These are phyloP conservation scores for Acromyrmex heyeri DNA, from an alignment of 1,140 invertebrate species.

Conservation along the genomic window DNA sequence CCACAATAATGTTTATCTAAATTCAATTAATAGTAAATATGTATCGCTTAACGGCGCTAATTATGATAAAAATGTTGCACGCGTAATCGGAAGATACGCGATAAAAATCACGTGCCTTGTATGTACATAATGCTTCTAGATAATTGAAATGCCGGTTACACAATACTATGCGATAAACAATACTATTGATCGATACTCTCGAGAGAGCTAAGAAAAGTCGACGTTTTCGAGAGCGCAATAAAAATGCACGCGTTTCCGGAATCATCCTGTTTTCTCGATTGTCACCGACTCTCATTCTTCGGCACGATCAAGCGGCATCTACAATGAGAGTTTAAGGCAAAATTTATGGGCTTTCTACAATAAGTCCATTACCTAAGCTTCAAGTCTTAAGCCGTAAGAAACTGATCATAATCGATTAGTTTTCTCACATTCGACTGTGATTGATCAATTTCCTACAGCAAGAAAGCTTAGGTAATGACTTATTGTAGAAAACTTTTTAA, in stretches of 20 bases:
- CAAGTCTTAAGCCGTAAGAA: too few relatives aligned
- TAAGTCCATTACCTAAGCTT: too few relatives aligned
- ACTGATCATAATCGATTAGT: too few relatives aligned
- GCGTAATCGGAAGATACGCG: slow-evolving; percentile 1
- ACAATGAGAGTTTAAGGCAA: too few relatives aligned
- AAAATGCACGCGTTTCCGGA: background rate
- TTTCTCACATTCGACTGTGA: too few relatives aligned
- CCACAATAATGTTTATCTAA: background rate
- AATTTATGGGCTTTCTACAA: too few relatives aligned
- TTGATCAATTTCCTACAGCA: too few relatives aligned
- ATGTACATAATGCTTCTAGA: too few relatives aligned
- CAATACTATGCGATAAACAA: background rate
- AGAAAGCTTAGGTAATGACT: too few relatives aligned
- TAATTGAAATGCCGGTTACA: background rate
- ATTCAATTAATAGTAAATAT: slow-evolving; percentile 6
- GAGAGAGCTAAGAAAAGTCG: background rate
- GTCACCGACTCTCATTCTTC: background rate
- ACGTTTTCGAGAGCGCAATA: background rate
- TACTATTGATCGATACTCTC: background rate
- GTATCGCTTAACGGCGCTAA: background rate
- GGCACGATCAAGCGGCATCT: slow-evolving; percentile 35
- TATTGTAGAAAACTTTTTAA: too few relatives aligned
- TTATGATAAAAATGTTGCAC: slow-evolving; percentile 22
- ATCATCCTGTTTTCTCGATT: background rate
- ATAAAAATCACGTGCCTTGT: background rate